Base-by-base conservation (phyloP, 2,797 vertebrate species). In the Silurus lanzhouensis region DNA sequence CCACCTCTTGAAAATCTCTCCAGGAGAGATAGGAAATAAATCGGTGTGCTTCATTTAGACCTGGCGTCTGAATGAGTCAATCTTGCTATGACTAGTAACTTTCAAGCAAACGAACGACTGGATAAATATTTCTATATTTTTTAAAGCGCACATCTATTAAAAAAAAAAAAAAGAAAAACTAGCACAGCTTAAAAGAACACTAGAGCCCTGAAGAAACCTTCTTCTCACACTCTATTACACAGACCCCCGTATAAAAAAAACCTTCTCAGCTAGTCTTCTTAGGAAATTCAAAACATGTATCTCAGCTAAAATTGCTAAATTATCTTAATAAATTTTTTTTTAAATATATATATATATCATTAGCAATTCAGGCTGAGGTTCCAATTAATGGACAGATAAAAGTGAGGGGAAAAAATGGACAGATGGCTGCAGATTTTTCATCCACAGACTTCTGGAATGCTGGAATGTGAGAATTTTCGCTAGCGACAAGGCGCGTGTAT, bases 351-450 rank as follows among this genome's bases (percentile, higher is more conserved):
- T 52, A 7, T 10, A 60, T 13, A 27, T 57, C 1, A 25, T 60
- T 57, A 44, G 66, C 31, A 79, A 46, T 60, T 78, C 44, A 68
- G 55, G 25, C 14, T 64, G 55, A 80, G 19, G 25, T 13, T 48
- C 27, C 58, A 46, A 72, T 83, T 57, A 57, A 79, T 83, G 85
- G 60, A 83, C 85, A 86, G 75, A 83, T 72, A 86, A 71, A 83
- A 72, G 75, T 27, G 52, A 25, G 22, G 13, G 25, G 12, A 64
- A 46, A 76, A 61, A 57, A 80, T 58, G 75, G 66, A 72, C 76
- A 83, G 58, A 80, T 78, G 81, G 75, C 81, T 67, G 71, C 9
- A 48, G 74, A 76, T 74, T 81, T 25, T 81, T 81, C 70, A 81
- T 68, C 82, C 85, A 81, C 82, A 81, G 78, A 75, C 82, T 75